A percentile compares a stretch with the other conserved stretches of the same genome.
Evolutionary conservation across 2,797 vertebrate species (phyloP).

Genomic region (Sebastes kiyomatsui): DNA sequence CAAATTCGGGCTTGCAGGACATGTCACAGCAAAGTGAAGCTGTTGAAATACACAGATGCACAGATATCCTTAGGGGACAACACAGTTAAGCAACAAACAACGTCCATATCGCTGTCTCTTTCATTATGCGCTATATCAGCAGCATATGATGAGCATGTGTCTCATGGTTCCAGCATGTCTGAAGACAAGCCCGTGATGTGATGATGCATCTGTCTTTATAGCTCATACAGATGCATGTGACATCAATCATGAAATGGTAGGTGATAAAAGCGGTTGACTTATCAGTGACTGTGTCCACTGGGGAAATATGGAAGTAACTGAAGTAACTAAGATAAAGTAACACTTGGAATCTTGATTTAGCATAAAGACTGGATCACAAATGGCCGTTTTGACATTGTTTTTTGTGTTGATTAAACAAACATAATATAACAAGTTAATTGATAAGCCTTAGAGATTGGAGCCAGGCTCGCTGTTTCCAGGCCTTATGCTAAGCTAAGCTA

Average conservation of each 20-base stretch:
- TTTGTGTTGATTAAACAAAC: background rate
- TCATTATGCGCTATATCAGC: background rate
- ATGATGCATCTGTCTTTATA: background rate
- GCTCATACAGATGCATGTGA: background rate
- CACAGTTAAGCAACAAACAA: background rate
- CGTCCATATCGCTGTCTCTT: background rate
- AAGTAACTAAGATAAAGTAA: background rate
- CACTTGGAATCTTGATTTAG: background rate
- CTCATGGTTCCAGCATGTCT: background rate
- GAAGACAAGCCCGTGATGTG: background rate
- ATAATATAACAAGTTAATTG: no score
- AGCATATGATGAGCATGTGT: constrained; percentile 14
- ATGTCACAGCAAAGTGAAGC: constrained; percentile 21
- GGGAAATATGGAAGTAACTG: background rate
- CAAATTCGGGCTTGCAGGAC: constrained; percentile 29
- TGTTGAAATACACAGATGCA: constrained; percentile 7
- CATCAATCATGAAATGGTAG: constrained; percentile 3
- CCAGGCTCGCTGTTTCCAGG: background rate
- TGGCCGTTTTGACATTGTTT: background rate
- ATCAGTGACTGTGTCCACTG: background rate
- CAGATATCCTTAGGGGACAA: background rate
- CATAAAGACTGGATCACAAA: background rate
- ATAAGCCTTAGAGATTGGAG: background rate
- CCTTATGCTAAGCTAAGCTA: background rate
- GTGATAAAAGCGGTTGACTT: background rate